These are phyloP conservation scores for Neosalanx taihuensis DNA, from an alignment of 2,797 vertebrate genomes.

Conservation along the genomic window DNA sequence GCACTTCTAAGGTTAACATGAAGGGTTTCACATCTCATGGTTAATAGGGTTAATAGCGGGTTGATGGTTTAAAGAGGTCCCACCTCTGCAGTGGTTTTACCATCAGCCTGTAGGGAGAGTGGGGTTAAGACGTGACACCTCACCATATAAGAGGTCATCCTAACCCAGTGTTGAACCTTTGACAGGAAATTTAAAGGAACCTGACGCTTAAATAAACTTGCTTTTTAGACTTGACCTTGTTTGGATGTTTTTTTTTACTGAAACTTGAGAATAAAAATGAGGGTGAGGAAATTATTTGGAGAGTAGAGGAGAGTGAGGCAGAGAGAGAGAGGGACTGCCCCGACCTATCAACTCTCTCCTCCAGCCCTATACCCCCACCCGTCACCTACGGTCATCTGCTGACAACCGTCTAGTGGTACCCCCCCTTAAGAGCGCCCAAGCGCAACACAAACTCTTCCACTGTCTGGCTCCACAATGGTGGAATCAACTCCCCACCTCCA, in stretches of 20 bases:
- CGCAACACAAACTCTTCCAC: too few species aligned
- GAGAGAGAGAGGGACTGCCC: not conserved
- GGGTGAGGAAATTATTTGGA: not conserved
- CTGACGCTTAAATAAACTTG: not conserved
- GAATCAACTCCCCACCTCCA: too few species aligned
- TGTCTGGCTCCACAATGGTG: too few species aligned
- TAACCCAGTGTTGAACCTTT: slow-evolving; percentile 1
- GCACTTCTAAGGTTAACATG: not conserved
- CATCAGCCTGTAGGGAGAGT: not conserved
- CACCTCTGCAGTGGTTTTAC: not conserved
- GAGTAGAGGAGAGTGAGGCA: not conserved
- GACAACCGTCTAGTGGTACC: too few species aligned
- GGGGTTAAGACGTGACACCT: slow-evolving; percentile 1
- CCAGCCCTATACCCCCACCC: too few species aligned
- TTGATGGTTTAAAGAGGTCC: not conserved
- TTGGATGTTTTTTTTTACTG: not conserved
- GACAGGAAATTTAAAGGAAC: slow-evolving; percentile 18
- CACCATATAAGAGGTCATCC: slow-evolving; percentile 5
- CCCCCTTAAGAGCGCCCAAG: too few species aligned
- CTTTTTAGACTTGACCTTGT: not conserved
- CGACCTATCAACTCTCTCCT: too few species aligned
- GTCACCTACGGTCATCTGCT: too few species aligned
- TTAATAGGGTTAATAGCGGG: not conserved
- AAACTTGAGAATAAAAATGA: not conserved
- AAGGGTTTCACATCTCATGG: too few species aligned